These are phyloP conservation scores for Carettochelys insculpta DNA, from an alignment of 2,113 vertebrate genomes.

Conservation along the genomic window DNA sequence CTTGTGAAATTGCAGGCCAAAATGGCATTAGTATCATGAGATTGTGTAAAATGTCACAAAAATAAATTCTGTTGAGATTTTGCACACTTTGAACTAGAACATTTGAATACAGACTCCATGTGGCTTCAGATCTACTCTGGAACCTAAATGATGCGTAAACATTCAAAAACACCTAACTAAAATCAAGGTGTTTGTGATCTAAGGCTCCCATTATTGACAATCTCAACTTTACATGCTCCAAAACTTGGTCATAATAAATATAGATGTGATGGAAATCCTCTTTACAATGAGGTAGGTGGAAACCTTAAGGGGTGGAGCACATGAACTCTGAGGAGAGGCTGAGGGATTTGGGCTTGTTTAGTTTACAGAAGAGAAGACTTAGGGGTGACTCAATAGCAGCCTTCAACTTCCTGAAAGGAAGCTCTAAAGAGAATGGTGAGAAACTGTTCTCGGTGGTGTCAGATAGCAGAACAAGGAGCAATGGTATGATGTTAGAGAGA, in stretches of 20 bases:
- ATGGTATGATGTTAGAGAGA: too few relatives aligned
- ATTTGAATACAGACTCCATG: not conserved
- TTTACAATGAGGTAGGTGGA: not conserved
- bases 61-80: not conserved
- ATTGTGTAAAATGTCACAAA: not conserved
- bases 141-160: not conserved
- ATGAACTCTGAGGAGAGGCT: too few relatives aligned
- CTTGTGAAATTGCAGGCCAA: not conserved
- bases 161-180: not conserved
- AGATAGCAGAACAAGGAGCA: too few relatives aligned
- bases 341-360: too few relatives aligned
- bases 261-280: not conserved
- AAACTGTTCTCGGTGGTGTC: too few relatives aligned
- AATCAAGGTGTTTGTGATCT: not conserved
- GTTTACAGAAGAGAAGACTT: too few relatives aligned
- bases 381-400: too few relatives aligned
- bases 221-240: not conserved
- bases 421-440: too few relatives aligned
- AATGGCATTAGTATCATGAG: not conserved
- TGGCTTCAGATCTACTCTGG: not conserved
- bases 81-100: slow-evolving; percentile 7
- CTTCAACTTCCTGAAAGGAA: too few relatives aligned
- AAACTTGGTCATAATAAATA: not conserved
- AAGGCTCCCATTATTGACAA: not conserved
- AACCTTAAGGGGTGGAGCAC: too few relatives aligned